A percentile compares a stretch with the other conserved stretches of the same genome.
Conservation (phyloP, 2,797 vertebrate genomes). For the Phoeniculus purpureus region DNA sequence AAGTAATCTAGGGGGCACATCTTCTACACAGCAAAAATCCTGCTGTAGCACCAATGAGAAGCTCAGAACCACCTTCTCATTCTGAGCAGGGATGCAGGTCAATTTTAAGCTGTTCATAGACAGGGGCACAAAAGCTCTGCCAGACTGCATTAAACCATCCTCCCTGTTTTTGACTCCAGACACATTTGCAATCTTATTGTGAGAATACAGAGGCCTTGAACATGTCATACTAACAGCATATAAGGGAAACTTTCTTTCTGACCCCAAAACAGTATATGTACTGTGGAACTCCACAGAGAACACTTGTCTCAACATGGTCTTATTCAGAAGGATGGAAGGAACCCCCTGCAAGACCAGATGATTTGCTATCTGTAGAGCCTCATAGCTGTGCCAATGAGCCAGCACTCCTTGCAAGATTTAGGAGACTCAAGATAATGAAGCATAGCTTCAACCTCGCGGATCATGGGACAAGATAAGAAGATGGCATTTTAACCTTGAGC, state of each 20-base stretch:
- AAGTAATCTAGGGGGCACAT: not conserved
- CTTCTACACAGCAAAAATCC: not conserved
- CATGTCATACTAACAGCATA: not conserved
- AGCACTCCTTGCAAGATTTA: too few species aligned
- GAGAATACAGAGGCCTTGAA: not conserved
- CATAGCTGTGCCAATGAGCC: too few species aligned
- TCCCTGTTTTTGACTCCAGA: not conserved
- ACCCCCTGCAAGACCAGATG: too few species aligned
- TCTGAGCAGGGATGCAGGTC: not conserved
- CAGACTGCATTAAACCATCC: not conserved
- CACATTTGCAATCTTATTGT: fast-evolving
- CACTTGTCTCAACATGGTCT: too few species aligned
- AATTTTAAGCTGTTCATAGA: fast-evolving
- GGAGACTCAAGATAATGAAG: too few species aligned
- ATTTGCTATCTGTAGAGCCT: too few species aligned
- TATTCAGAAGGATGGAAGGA: too few species aligned
- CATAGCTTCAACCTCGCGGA: too few species aligned
- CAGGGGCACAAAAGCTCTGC: not conserved
- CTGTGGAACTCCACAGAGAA: too few species aligned
- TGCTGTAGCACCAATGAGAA: not conserved
- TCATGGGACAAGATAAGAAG: too few species aligned
- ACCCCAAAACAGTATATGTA: fast-evolving
- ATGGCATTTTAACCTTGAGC: too few species aligned
- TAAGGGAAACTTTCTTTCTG: not conserved
- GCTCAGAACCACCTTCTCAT: not conserved